phyloP scores from a whole-genome alignment of 2,113 vertebrate species.

The Anarhynchus alexandrinus region DNA sequence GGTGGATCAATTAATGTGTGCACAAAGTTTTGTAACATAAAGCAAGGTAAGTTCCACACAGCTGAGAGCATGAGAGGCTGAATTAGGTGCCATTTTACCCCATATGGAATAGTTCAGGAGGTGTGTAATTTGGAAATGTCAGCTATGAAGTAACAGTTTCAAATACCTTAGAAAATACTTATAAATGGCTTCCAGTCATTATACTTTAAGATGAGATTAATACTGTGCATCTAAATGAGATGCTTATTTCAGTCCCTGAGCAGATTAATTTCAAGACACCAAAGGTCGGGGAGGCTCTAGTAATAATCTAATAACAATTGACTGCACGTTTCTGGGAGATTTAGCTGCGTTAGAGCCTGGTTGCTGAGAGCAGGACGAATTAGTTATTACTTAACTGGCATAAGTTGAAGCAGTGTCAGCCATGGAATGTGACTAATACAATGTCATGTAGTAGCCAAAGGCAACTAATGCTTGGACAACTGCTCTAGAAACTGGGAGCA shows the following conservation, averaged over 20 bases:
- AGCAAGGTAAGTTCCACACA: background rate
- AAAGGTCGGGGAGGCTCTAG: conserved; percentile 29
- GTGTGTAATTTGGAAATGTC: conserved; percentile 38
- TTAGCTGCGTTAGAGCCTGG: background rate
- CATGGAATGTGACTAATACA: background rate
- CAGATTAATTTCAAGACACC: conserved; percentile 45
- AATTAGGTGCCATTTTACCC: background rate
- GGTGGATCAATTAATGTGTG: fast-evolving
- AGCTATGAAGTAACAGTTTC: background rate
- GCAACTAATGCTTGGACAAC: background rate
- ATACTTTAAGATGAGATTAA: conserved; percentile 47
- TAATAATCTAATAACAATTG: conserved; percentile 53
- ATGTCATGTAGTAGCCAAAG: background rate
- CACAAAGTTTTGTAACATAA: background rate
- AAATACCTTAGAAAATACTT: conserved; percentile 31
- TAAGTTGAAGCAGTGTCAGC: background rate
- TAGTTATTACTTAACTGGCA: background rate
- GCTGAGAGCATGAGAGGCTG: background rate
- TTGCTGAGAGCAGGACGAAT: conserved; percentile 2
- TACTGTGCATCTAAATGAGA: conserved; percentile 42
- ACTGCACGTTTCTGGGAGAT: conserved; percentile 39
- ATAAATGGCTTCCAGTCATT: conserved; percentile 27
- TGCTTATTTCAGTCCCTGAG: conserved; percentile 41
- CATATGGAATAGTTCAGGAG: background rate
- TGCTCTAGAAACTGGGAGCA: background rate